A percentile compares a stretch with the other conserved stretches of the same genome.
phyloP scores from a whole-genome alignment of 2,797 vertebrate species.

The Oreonectes daqikongensis region DNA sequence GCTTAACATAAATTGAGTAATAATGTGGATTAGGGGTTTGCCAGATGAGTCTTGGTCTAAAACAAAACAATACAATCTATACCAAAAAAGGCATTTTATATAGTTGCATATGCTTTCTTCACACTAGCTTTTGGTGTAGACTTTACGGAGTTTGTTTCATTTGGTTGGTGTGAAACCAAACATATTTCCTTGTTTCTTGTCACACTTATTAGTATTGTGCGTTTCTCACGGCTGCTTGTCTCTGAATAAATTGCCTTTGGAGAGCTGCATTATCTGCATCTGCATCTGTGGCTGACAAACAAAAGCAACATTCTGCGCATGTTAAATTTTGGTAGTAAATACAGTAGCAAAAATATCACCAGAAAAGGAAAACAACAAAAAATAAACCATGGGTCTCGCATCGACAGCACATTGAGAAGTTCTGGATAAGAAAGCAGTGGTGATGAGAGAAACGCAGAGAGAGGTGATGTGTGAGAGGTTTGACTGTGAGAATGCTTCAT shows the following conservation, averaged over 20 bases:
- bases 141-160: not conserved
- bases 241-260: not conserved
- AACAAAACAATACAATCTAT: too few relatives aligned
- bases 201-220: not conserved
- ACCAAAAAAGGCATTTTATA: not conserved
- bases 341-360: not conserved
- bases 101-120: not conserved
- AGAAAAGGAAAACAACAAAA: not conserved
- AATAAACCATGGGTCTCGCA: not conserved
- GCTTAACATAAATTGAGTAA: too few relatives aligned
- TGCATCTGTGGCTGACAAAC: not conserved
- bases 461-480: not conserved
- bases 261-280: not conserved
- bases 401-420: not conserved
- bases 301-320: not conserved
- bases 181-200: not conserved
- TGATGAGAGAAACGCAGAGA: not conserved
- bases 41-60: too few relatives aligned
- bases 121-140: not conserved
- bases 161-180: not conserved
- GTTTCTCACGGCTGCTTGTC: not conserved
- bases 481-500: conserved; percentile 25
- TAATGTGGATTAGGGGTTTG: too few relatives aligned
- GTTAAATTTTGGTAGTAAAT: not conserved
- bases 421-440: not conserved